Percentiles rank a stretch among this genome's conserved stretches.
These are phyloP conservation scores for Geotria australis DNA, from an alignment of 2,797 vertebrate species.

Conservation along the genomic window DNA sequence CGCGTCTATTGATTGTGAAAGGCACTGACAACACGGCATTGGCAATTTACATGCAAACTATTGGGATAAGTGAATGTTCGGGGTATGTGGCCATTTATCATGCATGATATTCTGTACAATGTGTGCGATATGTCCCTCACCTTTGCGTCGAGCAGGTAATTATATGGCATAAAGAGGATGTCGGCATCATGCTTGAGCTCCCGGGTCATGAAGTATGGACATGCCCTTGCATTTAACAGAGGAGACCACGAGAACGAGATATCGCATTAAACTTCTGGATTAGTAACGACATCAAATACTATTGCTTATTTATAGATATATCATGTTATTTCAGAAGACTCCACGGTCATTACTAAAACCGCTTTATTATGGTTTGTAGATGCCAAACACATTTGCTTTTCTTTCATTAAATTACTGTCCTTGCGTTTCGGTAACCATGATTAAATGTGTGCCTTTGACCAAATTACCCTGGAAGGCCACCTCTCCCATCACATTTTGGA, in stretches of 20 bases:
- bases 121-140: not conserved
- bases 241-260: not conserved
- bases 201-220: not conserved
- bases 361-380: not conserved
- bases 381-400: not conserved
- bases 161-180: not conserved
- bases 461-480: too few species aligned
- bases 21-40: not conserved
- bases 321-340: too few species aligned
- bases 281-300: too few species aligned
- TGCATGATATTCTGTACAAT: not conserved
- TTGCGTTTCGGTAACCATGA: too few species aligned
- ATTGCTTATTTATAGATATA: too few species aligned
- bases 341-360: too few species aligned
- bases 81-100: too few species aligned
- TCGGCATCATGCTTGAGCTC: not conserved
- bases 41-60: not conserved
- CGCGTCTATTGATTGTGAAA: too few species aligned
- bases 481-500: too few species aligned
- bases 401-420: not conserved
- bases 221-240: not conserved
- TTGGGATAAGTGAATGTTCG: not conserved
- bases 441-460: too few species aligned
- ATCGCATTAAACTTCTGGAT: too few species aligned
- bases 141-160: not conserved